These are phyloP conservation scores for Diplosoma virens DNA, from an alignment of 23 tunicate species.

Conservation along the genomic window DNA sequence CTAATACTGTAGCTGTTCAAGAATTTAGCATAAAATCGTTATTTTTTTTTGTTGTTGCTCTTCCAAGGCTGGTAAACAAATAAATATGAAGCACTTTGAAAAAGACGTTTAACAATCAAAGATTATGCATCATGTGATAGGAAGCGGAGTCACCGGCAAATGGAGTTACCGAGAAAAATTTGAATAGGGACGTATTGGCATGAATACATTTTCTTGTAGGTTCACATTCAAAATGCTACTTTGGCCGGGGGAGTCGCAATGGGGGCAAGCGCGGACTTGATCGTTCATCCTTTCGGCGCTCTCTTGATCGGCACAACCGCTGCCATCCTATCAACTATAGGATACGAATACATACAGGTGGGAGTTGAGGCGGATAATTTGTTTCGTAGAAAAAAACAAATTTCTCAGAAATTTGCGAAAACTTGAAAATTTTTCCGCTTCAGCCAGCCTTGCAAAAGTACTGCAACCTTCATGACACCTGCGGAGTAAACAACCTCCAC, in stretches of 20 bases:
- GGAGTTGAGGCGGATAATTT: neutral
- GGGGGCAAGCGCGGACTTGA: constrained; percentile 87
- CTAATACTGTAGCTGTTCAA: no score
- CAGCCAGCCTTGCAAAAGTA: constrained; percentile 57
- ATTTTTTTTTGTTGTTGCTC: no score
- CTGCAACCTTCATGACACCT: constrained; percentile 68
- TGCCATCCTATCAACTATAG: constrained; percentile 68
- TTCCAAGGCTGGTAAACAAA: no score
- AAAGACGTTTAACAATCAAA: no score
- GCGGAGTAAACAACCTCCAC: constrained; percentile 79
- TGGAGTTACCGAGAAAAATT: no score
- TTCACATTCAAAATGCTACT: constrained; percentile 96
- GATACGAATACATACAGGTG: constrained; percentile 85
- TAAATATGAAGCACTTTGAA: no score
- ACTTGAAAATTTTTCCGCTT: neutral
- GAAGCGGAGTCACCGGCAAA: no score
- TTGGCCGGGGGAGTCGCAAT: constrained; percentile 97
- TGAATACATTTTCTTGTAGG: constrained; percentile 49
- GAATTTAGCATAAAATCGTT: no score
- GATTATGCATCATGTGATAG: no score
- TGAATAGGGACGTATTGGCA: no score
- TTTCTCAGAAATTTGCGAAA: no score
- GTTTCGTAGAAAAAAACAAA: neutral
- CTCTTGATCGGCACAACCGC: constrained; percentile 76
- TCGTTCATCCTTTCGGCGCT: constrained; percentile 93